Evolutionary conservation across 2,797 vertebrate species (phyloP), one percentile per base, ranked within the genome.

Genomic region (Allobates femoralis): DNA sequence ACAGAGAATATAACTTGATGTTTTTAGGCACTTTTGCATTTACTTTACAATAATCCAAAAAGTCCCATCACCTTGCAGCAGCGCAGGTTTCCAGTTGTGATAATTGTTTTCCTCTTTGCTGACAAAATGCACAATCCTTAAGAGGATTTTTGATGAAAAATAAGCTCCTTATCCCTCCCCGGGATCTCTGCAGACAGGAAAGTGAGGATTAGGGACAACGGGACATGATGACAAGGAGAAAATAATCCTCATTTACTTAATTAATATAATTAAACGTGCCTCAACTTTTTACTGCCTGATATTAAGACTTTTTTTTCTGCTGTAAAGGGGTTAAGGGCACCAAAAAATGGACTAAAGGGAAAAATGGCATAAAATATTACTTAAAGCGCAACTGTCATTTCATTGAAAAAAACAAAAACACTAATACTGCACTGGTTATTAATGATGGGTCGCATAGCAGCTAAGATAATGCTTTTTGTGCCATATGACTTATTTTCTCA

Each of bases 141-240:
- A 30, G 76, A 7, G 74, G 58, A 62, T 8, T 74, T 3, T 28
- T 64, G 41, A 2, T 83, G 23, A 81, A 50, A 58, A 30, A 30
- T 87, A 87, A 87, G 21, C 86, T 79, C 37, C 76, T 87, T 87
- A 87, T 62, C 81, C 81, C 26, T 84, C 58, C 85, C 30, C 37
- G n/a, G 34, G 60, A 74, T 62, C 81, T 18, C 37, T 34, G 19
- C 19, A 19, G 81, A 55, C 69, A 55, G 69, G 69, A 55, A 84
- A 87, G 75, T 41, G 28, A 75, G 81, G 86, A 87, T 87, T 84
- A 74, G 81, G 76, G 81, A 56, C 85, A 77, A 53, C n/a, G 0
- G 62, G 32, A 81, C 79, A 56, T 19, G 79, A 74, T 41, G 75
- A 53, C 75, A 60, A 74, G 58, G 30, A 56, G 28, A 84, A 34